Evolutionary conservation across 2,888 invertebrate species (phyloP).

Genomic region (Smittia sp.): DNA sequence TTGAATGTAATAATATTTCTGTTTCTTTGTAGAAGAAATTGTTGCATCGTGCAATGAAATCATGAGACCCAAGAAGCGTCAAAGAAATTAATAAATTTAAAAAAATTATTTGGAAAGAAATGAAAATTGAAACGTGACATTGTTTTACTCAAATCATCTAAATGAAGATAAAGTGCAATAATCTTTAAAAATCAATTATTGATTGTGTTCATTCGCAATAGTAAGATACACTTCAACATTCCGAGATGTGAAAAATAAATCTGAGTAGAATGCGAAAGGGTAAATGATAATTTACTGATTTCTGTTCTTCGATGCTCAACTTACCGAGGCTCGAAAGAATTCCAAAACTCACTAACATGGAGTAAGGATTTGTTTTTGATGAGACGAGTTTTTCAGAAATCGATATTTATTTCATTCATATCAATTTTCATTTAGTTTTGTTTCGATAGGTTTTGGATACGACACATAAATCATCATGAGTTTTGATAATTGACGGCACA

Average conservation of each 20-base stretch:
- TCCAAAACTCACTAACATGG: constrained; percentile 90
- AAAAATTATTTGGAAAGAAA: too few species aligned
- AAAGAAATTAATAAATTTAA: too few species aligned
- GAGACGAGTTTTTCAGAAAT: constrained; percentile 17
- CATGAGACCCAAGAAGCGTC: too few species aligned
- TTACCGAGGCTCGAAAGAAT: constrained; percentile 98
- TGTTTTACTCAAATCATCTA: too few species aligned
- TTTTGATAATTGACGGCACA: constrained; percentile 46
- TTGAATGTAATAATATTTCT: too few species aligned
- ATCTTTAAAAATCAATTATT: too few species aligned
- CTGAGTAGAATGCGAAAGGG: neutral
- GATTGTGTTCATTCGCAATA: too few species aligned
- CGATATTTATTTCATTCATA: constrained; percentile 39
- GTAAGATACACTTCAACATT: too few species aligned
- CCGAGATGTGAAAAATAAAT: neutral
- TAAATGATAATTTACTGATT: neutral
- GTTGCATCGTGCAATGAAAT: too few species aligned
- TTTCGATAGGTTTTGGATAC: constrained; percentile 20
- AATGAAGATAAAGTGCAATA: too few species aligned
- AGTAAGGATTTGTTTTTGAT: constrained; percentile 17
- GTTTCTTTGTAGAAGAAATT: too few species aligned
- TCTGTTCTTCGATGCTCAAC: constrained; percentile 59
- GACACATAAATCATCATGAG: constrained; percentile 37
- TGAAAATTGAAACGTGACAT: too few species aligned
- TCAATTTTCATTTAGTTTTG: constrained; percentile 30